A percentile compares a stretch with the other conserved stretches of the same genome.
These are phyloP conservation scores for Monodelphis domestica DNA, from an alignment of 2,797 vertebrate genomes.

Conservation along the genomic window DNA sequence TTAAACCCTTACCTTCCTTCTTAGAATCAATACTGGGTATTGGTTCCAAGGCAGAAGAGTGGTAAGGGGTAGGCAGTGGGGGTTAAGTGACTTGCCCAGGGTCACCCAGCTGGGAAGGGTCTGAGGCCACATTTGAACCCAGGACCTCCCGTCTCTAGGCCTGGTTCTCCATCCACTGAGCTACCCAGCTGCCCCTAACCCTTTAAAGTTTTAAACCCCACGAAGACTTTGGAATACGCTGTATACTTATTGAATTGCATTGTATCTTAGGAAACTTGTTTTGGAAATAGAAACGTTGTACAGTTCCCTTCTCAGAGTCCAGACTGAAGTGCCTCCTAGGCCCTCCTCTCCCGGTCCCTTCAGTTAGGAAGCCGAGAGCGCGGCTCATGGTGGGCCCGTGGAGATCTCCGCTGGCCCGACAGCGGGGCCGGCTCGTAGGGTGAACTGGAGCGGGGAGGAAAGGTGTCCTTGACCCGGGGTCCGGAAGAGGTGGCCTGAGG, in stretches of 20 bases:
- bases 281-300: neutral
- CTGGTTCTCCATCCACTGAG: no score
- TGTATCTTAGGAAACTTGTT: neutral
- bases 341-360: neutral
- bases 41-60: no score
- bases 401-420: neutral
- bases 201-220: neutral
- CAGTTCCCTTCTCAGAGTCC: neutral
- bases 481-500: neutral
- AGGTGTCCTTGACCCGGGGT: fast-evolving
- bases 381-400: neutral
- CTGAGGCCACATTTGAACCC: no score
- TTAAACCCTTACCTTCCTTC: no score
- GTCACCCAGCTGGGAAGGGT: no score
- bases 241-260: neutral
- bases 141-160: no score
- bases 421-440: neutral
- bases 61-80: no score
- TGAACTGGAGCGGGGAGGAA: neutral
- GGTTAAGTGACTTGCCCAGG: no score
- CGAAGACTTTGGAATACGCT: neutral
- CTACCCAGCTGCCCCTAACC: no score
- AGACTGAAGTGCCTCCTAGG: neutral
- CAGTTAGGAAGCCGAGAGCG: neutral
- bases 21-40: no score